Evolutionary conservation across 2,113 vertebrate species (phyloP).

Genomic region (Zosterops japonicus): DNA sequence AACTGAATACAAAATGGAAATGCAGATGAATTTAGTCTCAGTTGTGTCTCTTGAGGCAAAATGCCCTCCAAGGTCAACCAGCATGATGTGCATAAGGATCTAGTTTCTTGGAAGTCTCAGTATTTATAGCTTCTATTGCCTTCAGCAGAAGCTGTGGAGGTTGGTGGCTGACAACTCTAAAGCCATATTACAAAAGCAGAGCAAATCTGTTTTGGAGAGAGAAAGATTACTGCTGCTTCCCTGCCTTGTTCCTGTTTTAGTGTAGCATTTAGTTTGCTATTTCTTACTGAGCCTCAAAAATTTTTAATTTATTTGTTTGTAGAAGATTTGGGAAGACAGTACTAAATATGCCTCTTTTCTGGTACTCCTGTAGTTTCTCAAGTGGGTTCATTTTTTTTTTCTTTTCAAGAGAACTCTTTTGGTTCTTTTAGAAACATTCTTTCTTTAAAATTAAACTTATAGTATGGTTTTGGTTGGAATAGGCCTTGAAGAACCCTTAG

Average conservation of each 20-base stretch:
- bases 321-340: not conserved
- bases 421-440: not conserved
- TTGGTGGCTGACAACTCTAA: not conserved
- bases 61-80: not conserved
- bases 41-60: not conserved
- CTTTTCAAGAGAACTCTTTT: rapidly evolving
- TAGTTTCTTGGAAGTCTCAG: not conserved
- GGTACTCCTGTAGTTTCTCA: not conserved
- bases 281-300: not conserved
- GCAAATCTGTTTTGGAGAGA: not conserved
- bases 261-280: not conserved
- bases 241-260: not conserved
- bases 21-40: not conserved
- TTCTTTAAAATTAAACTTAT: not conserved
- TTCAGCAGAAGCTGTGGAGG: not conserved
- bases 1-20: not conserved
- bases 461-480: not conserved
- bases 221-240: not conserved
- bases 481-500: too few species aligned
- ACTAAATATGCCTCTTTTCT: not conserved
- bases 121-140: not conserved
- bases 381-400: rapidly evolving
- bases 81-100: not conserved
- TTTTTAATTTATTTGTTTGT: not conserved
- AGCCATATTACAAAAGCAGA: not conserved